Evolutionary conservation across 2,797 vertebrate species (phyloP).

Genomic region (Melanotaenia nigrans): DNA sequence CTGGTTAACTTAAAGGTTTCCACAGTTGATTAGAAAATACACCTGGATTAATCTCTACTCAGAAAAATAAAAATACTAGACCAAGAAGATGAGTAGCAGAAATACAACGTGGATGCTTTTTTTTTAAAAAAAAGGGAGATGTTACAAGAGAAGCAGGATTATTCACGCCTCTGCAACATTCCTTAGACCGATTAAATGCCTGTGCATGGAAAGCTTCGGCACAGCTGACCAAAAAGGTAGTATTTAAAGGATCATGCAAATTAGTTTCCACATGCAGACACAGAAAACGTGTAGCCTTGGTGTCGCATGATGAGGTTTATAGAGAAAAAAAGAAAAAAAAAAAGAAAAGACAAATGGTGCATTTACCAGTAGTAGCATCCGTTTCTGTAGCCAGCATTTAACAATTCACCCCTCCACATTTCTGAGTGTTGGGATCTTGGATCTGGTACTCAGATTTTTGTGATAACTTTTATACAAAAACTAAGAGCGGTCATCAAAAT

Average conservation of each 20-base stretch:
- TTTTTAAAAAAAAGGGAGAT: background rate
- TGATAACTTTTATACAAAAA: background rate
- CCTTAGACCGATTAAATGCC: background rate
- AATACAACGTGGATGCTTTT: background rate
- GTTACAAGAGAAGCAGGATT: background rate
- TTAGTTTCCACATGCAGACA: background rate
- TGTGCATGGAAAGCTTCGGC: background rate
- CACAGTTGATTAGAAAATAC: background rate
- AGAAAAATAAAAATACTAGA: background rate
- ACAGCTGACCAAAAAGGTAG: background rate
- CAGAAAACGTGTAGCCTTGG: background rate
- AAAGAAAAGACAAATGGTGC: background rate
- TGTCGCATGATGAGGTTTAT: background rate
- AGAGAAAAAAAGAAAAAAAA: background rate
- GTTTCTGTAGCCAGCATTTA: background rate
- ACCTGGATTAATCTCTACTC: background rate
- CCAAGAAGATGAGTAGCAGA: too few species aligned
- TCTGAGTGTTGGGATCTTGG: background rate
- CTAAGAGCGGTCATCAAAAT: slow-evolving; percentile 2
- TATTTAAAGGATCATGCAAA: background rate
- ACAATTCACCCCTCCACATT: background rate
- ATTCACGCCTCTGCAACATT: background rate
- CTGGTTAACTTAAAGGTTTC: background rate
- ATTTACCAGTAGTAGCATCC: background rate
- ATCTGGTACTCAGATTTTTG: background rate